phyloP scores from a whole-genome alignment of 1,140 invertebrate species.

The Aphidius gifuensis region DNA sequence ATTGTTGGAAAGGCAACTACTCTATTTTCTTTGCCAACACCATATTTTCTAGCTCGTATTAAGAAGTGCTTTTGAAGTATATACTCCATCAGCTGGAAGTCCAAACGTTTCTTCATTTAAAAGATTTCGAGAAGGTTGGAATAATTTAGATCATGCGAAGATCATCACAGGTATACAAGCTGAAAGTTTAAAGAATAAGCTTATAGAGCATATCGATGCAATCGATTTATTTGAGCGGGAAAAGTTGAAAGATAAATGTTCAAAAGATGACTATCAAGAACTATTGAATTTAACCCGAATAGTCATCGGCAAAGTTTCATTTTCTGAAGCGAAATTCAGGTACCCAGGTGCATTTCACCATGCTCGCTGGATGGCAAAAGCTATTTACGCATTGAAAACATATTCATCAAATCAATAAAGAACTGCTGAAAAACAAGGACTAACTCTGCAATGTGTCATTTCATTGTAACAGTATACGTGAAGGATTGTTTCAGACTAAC shows the following conservation, averaged over 20 bases:
- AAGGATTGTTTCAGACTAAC: slow-evolving; percentile 29
- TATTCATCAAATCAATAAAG: slow-evolving; percentile 28
- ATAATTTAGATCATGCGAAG: slow-evolving; percentile 8
- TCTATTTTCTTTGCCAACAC: slow-evolving; percentile 23
- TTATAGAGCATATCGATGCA: background rate
- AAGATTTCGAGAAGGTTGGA: slow-evolving; percentile 22
- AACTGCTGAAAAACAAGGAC: slow-evolving; percentile 15
- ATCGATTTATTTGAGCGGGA: slow-evolving; percentile 4
- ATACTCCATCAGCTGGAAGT: slow-evolving; percentile 9
- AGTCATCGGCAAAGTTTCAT: slow-evolving; percentile 10
- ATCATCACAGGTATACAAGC: background rate
- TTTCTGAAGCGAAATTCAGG: slow-evolving; percentile 16
- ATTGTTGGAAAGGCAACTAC: slow-evolving; percentile 12
- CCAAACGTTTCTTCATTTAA: slow-evolving; percentile 21
- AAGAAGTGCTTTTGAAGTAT: slow-evolving; percentile 19
- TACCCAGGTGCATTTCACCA: slow-evolving; percentile 47
- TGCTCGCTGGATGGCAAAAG: slow-evolving; percentile 43
- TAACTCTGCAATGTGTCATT: slow-evolving; percentile 28
- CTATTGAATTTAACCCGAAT: slow-evolving; percentile 6
- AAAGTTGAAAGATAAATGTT: background rate
- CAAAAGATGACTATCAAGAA: slow-evolving; percentile 15
- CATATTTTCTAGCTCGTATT: slow-evolving; percentile 22
- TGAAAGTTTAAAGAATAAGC: background rate
- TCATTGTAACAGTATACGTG: slow-evolving; percentile 28
- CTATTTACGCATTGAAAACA: slow-evolving; percentile 49